phyloP scores from a whole-genome alignment of 1,140 invertebrate genomes.

The Aradophagus sp. region DNA sequence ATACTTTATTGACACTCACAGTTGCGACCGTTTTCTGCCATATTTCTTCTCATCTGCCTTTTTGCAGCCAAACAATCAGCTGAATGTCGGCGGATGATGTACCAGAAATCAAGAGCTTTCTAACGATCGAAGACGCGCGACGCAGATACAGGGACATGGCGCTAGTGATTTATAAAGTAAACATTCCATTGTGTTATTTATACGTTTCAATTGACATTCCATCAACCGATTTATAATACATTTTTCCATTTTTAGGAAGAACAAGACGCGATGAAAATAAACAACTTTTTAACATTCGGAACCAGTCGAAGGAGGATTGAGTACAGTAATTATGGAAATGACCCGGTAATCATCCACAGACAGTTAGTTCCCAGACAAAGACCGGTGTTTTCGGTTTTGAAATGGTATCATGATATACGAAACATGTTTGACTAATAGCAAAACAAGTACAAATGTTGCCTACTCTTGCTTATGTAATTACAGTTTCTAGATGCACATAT shows the following conservation, averaged over 20 bases:
- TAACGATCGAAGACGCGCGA: conserved; percentile 63
- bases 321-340: conserved; percentile 73
- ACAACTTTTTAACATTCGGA: conserved; percentile 69
- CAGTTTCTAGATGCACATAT: too few relatives aligned
- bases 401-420: conserved; percentile 59
- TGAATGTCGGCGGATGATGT: conserved; percentile 67
- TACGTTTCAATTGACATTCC: too few relatives aligned
- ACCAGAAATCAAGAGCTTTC: conserved; percentile 52
- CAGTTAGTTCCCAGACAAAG: conserved; percentile 36
- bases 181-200: too few relatives aligned
- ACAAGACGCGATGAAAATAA: conserved; percentile 48
- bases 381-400: conserved; percentile 44
- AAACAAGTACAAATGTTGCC: not conserved
- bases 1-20: conserved; percentile 26
- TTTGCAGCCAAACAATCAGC: conserved; percentile 26
- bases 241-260: conserved; percentile 67
- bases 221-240: too few relatives aligned
- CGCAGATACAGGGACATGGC: conserved; percentile 69
- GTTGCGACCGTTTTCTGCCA: conserved; percentile 23
- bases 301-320: conserved; percentile 67
- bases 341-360: conserved; percentile 70
- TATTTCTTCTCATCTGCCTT: conserved; percentile 10
- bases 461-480: too few relatives aligned
- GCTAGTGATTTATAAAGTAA: conserved; percentile 68
- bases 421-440: conserved; percentile 18